These are phyloP conservation scores for Pseudomyrmex concolor DNA, from an alignment of 1,140 invertebrate species.

Conservation along the genomic window DNA sequence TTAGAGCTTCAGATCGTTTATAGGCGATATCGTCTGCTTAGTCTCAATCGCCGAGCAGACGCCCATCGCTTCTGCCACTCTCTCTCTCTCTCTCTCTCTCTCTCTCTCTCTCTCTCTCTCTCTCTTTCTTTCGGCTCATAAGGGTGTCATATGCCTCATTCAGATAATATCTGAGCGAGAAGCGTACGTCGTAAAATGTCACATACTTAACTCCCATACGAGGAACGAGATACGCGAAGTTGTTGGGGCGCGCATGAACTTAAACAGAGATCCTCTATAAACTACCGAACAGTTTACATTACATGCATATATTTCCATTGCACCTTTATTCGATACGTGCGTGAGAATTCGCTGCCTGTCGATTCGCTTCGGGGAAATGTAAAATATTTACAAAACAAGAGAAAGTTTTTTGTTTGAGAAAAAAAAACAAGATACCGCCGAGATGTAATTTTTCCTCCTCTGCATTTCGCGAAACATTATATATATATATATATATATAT, in stretches of 20 bases:
- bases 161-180: constrained; percentile 55
- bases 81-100: no score
- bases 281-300: constrained; percentile 49
- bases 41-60: constrained; percentile 76
- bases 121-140: constrained; percentile 4
- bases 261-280: constrained; percentile 34
- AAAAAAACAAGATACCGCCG: no score
- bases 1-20: constrained; percentile 50
- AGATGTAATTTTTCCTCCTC: no score
- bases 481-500: no score
- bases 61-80: constrained; percentile 68
- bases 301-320: neutral
- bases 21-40: constrained; percentile 73
- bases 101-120: neutral
- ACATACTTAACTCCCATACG: constrained; percentile 53
- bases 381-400: no score
- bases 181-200: constrained; percentile 55
- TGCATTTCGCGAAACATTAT: no score
- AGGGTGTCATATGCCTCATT: constrained; percentile 69
- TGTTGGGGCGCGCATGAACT: neutral
- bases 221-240: constrained; percentile 34
- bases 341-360: neutral
- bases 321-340: constrained; percentile 17
- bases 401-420: no score
- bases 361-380: neutral